Conservation (phyloP, 2,888 invertebrate species). For the Loripinus fragilis region DNA sequence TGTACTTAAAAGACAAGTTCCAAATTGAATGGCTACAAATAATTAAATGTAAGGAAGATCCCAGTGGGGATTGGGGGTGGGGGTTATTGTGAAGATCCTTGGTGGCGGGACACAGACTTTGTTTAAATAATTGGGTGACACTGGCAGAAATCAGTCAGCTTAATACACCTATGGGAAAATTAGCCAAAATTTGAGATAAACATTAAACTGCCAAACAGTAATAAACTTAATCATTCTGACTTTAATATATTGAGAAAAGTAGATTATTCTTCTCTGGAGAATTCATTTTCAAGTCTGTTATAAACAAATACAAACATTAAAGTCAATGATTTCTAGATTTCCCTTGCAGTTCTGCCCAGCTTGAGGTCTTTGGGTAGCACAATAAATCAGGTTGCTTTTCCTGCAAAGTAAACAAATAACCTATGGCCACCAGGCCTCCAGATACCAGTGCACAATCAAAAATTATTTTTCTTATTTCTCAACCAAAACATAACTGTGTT, state of each 20-base stretch:
- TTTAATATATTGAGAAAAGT: neutral
- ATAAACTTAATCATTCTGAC: neutral
- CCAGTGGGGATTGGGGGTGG: no score
- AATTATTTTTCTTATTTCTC: no score
- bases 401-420: neutral
- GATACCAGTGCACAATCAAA: no score
- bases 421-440: no score
- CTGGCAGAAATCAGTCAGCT: no score
- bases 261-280: neutral
- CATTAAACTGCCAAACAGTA: neutral
- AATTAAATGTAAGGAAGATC: no score
- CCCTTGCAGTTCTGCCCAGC: neutral
- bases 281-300: conserved; percentile 11
- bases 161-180: conserved; percentile 9
- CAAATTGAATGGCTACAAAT: no score
- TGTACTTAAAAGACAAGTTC: no score
- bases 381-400: neutral
- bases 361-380: neutral
- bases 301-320: conserved; percentile 13
- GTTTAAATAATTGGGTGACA: no score
- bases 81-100: no score
- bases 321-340: conserved; percentile 7
- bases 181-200: neutral
- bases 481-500: no score
- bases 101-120: no score